Base-by-base conservation (phyloP, 1,140 invertebrate genomes). In the Lepeophtheirus salmonis region DNA sequence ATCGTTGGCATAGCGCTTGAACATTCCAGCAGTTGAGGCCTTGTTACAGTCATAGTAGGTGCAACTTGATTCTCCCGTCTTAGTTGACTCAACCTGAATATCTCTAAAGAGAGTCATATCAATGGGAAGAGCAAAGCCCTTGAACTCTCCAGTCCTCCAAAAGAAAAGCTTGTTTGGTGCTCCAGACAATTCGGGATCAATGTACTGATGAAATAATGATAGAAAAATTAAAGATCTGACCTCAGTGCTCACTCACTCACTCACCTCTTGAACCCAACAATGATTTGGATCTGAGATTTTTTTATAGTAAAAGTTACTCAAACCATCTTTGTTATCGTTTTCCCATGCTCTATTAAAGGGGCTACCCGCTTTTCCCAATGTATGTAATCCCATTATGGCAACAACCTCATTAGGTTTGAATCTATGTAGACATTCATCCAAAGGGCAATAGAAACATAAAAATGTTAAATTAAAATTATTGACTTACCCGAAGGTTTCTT, bases 351-450 rank as follows among this genome's bases (percentile, higher is more conserved):
- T 41, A n/a, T 41, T 41, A n/a, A 41, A 10, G 30, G 30, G 30
- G 10, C 12, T 4, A 55, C 22, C 10, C 12, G 24, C 53, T 6
- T 10, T 22, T 4, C 53, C 53, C 22, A 55, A 20, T 3, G 53
- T 55, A 16, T 55, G 53, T 16, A 23, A 12, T 6, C 53, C 53
- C 53, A 55, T 55, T 3, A 55, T 12, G 16, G 53, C 53, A 55
- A 55, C 22, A 24, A 10, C 22, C 14, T 55, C n/a, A n/a, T 41
- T 41, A 6, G 30, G 30, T 41, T 41, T 41, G 30, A 41, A 41
- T 10, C 30, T 41, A n/a, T 6, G n/a, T 10, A 41, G 30, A n/a
- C 6, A 41, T 6, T 41, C 30, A 10, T 41, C n/a, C n/a, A n/a
- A n/a, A n/a, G n/a, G n/a, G n/a, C n/a, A n/a, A n/a, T 41, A 41